Evolutionary conservation across 2,888 invertebrate genomes (phyloP), one percentile per base, ranked within the genome.

Genomic region (Leptopilina syphax): DNA sequence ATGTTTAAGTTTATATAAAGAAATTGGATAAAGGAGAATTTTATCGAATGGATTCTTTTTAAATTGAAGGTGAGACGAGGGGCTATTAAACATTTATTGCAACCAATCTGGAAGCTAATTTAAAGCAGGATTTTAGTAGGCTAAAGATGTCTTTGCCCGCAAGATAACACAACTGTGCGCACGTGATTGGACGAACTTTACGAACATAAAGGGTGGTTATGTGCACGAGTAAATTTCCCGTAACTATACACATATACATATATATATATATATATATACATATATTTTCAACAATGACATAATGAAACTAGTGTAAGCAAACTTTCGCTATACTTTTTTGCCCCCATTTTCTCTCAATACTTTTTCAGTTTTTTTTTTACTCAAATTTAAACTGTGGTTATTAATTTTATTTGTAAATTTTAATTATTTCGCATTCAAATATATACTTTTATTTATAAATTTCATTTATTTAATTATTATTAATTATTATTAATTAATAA

Each of bases 61-160:
- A 57, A 73, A 57, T 8, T 73, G 9, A 57, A 73, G 34, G 54
- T 27, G 73, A 57, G 57, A 54, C 57, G 57, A 73, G 41, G 9
- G 57, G 57, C 34, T n/a, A 73, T 73, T 73, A 73, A 18, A 34
- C 54, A 60, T 73, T 73, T 60, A 73, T 41, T 57, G 73, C 57
- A 73, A 13, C 57, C 73, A 57, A 73, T 73, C 73, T 60, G 73
- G 18, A 34, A 73, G n/a, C 54, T 34, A 63, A 63, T 73, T 73
- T n/a, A 54, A 73, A 73, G 54, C 54, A 13, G 65, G 34, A 6
- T 54, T 73, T 73, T 73, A 73, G 57, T 73, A 57, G 73, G 57
- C 57, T 57, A 73, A 57, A 57, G 57, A 73, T 73, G 73, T 73
- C 18, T 9, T 73, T 65, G 54, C 34, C 47, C 34, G 13, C 57